Conservation (phyloP, 2,888 invertebrate species). For the Agonum fuliginosum region DNA sequence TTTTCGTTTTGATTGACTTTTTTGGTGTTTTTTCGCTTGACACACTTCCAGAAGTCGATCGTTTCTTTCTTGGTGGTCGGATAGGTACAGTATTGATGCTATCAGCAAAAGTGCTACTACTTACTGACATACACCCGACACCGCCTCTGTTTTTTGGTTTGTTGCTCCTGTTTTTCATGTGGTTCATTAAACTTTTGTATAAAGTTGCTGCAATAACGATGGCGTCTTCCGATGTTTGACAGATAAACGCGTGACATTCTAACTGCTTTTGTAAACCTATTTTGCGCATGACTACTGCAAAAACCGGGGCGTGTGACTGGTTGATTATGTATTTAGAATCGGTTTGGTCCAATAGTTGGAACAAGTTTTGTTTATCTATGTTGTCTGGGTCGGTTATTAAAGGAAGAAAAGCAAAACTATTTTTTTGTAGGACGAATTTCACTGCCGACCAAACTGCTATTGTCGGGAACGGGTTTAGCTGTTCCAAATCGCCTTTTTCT, state of each 20-base stretch:
- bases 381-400: constrained; percentile 88
- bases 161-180: constrained; percentile 81
- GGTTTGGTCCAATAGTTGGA: constrained; percentile 75
- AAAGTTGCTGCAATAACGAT: constrained; percentile 93
- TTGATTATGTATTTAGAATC: constrained; percentile 77
- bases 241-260: constrained; percentile 94
- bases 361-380: constrained; percentile 83
- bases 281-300: constrained; percentile 92
- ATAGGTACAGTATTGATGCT: constrained; percentile 73
- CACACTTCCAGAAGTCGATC: constrained; percentile 78
- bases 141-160: constrained; percentile 83
- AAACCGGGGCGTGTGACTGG: constrained; percentile 85
- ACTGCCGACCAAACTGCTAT: constrained; percentile 96
- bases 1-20: constrained; percentile 77
- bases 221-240: constrained; percentile 92
- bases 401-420: constrained; percentile 86
- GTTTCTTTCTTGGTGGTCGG: constrained; percentile 85
- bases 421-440: constrained; percentile 83
- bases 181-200: constrained; percentile 90
- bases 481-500: constrained; percentile 78
- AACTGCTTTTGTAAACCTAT: constrained; percentile 85
- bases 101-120: constrained; percentile 76
- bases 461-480: constrained; percentile 89
- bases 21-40: constrained; percentile 77
- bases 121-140: constrained; percentile 85